Evolutionary conservation across 2,888 invertebrate genomes (phyloP), one percentile per base, ranked within the genome.

Genomic region (Tortricodes alternella): DNA sequence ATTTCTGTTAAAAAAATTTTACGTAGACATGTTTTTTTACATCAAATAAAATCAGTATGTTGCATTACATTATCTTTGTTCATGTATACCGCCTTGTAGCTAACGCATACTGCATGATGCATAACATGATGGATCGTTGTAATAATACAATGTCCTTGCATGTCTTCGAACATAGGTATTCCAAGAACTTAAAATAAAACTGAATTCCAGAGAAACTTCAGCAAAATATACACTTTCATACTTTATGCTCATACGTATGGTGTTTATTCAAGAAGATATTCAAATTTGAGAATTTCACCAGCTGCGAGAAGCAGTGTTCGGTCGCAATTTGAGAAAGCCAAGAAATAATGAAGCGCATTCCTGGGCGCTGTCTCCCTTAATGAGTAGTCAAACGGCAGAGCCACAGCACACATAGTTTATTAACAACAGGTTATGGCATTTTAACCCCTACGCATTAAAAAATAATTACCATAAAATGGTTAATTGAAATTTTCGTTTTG

Each of bases 311-410:
- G 65, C 60, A 61, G 55, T 29, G 43, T 53, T 59, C 63, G 59
- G 65, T 68, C 61, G 64, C 63, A 68, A 67, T 69, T 74, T 67
- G 70, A 63, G 61, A 62, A 68, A 72, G 71, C 71, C 67, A 72
- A 71, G 75, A 68, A 72, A 77, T 76, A 78, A 78, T 78, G 75
- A 74, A 77, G 73, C 67, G 65, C 74, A 78, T 77, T 72, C 70
- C 73, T 50, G 46, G 59, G 55, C 66, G 65, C 66, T 65, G 68
- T 67, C 68, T 67, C 63, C 51, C 61, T 68, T 78, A 80, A 80
- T 79, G 76, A 80, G 73, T 76, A 78, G 76, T 78, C 76, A 79
- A 76, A 78, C 68, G 74, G 66, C 66, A 66, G 61, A 38, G 51
- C 39, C 41, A 32, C 15, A 49, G 48, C 18, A 15, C 19, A 21